Percentiles rank a stretch among this genome's conserved stretches.
These are phyloP conservation scores for Turnix velox DNA, from an alignment of 2,113 vertebrate species.

Conservation along the genomic window DNA sequence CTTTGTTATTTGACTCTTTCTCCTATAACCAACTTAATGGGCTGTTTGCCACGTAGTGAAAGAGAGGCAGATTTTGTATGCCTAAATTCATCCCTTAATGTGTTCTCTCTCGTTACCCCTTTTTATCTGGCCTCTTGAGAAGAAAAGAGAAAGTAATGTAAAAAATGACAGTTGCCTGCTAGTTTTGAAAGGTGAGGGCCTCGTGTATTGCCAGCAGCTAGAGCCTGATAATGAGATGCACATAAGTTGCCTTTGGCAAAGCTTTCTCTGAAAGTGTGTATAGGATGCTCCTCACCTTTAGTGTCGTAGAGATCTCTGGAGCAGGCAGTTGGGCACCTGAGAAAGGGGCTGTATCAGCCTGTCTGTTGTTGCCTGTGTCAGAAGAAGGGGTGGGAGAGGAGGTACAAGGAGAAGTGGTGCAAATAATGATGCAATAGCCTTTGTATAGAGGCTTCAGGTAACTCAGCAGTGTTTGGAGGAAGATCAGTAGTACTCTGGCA, in stretches of 20 bases:
- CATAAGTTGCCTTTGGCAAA: neutral
- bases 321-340: fast-evolving
- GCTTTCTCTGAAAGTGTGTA: neutral
- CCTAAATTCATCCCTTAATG: neutral
- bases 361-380: neutral
- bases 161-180: neutral
- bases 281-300: neutral
- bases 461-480: constrained; percentile 39
- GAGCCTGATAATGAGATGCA: neutral
- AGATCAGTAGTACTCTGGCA: constrained; percentile 58
- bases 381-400: neutral
- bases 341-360: neutral
- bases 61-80: neutral
- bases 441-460: constrained; percentile 6
- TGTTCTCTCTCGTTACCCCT: too few species aligned
- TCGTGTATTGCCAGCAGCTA: neutral
- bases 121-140: neutral
- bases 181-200: neutral
- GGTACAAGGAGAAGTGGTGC: neutral
- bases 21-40: neutral
- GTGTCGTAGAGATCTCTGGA: neutral
- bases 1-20: neutral
- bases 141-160: neutral
- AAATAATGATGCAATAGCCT: neutral
- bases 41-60: neutral